Evolutionary conservation across 92 coral and sea anemone genomes (phyloP).

Genomic region (Nematostella vectensis): DNA sequence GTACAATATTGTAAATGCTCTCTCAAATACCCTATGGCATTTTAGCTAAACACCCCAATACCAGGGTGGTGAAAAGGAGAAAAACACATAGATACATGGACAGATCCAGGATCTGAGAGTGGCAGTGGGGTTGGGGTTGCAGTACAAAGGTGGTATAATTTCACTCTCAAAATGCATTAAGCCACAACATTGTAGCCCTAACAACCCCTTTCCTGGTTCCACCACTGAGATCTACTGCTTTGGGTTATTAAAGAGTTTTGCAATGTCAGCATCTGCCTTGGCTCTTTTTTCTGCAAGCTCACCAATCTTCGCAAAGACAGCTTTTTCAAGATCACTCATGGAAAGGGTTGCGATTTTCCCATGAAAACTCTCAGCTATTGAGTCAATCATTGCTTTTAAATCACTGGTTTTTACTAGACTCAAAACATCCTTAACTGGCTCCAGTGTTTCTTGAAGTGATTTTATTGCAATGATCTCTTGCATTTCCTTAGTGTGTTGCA

Average conservation of each 20-base stretch:
- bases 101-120: too few relatives aligned
- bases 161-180: too few relatives aligned
- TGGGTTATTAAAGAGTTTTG: background rate
- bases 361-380: background rate
- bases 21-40: too few relatives aligned
- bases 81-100: too few relatives aligned
- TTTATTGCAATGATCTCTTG: conserved; percentile 16
- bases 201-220: too few relatives aligned
- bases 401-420: background rate
- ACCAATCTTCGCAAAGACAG: background rate
- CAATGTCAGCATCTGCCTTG: background rate
- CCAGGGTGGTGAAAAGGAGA: too few relatives aligned
- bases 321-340: background rate
- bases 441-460: background rate
- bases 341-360: background rate
- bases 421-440: background rate
- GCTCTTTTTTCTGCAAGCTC: background rate
- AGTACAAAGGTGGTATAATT: too few relatives aligned
- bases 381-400: background rate
- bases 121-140: too few relatives aligned
- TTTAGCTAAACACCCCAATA: too few relatives aligned
- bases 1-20: too few relatives aligned
- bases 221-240: too few relatives aligned
- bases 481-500: conserved; percentile 21
- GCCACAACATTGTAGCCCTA: too few relatives aligned